phyloP scores from a whole-genome alignment of 2,113 vertebrate genomes.

The Oncorhynchus clarkii region DNA sequence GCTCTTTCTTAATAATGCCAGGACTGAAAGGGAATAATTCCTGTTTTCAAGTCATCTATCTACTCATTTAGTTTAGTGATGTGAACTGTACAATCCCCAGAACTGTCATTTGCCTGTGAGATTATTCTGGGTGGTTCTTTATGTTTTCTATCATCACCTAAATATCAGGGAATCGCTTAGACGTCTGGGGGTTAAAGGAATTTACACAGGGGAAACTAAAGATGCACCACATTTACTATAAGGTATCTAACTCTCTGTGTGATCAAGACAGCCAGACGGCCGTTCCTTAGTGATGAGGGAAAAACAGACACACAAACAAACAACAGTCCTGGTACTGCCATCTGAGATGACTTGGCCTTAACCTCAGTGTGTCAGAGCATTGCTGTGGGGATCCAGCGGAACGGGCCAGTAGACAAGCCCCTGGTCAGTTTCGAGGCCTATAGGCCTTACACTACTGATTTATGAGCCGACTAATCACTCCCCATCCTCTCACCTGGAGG shows the following conservation, averaged over 20 bases:
- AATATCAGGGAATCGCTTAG: no score
- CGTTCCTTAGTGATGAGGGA: conserved; percentile 34
- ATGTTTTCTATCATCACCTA: no score
- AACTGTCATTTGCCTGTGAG: conserved; percentile 68
- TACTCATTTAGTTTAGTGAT: conserved; percentile 48
- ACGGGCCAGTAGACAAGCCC: not conserved
- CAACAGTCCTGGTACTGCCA: conserved; percentile 20
- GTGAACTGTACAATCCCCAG: conserved; percentile 59
- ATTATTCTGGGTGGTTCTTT: conserved; percentile 51
- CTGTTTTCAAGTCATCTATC: conserved; percentile 63
- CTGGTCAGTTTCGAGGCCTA: conserved; percentile 15
- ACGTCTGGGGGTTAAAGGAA: no score
- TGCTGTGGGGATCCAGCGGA: conserved; percentile 1
- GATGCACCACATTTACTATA: conserved; percentile 28
- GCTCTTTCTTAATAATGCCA: conserved; percentile 45
- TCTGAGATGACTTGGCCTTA: conserved; percentile 26
- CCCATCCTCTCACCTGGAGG: conserved; percentile 6
- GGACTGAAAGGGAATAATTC: conserved; percentile 50
- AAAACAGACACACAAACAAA: not conserved
- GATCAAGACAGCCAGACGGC: conserved; percentile 58
- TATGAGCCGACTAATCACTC: not conserved
- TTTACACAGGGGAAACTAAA: not conserved
- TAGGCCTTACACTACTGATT: not conserved
- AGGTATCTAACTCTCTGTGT: conserved; percentile 53
- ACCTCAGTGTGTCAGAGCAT: conserved; percentile 17